Evolutionary conservation across 1,140 invertebrate species (phyloP).

Genomic region (Macrosteles quadrilineatus): DNA sequence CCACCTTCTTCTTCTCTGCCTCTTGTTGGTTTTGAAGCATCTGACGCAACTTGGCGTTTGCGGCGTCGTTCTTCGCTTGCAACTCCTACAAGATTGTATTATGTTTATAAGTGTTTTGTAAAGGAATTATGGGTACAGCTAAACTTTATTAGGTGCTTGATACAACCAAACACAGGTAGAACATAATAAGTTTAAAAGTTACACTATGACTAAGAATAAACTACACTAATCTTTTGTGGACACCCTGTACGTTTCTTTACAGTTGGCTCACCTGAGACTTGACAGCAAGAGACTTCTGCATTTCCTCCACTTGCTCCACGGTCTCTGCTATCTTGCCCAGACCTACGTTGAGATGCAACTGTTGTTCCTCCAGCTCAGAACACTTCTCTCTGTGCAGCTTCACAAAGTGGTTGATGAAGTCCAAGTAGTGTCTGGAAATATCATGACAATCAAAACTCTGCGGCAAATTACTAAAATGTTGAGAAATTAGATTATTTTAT

Average conservation of each 20-base stretch:
- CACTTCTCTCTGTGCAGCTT: slow-evolving; percentile 98
- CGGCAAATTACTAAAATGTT: no score
- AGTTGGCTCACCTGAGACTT: slow-evolving; percentile 91
- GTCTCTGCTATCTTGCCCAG: slow-evolving; percentile 99
- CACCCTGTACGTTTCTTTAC: no score
- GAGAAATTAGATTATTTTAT: no score
- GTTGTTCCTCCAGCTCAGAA: slow-evolving; percentile 97
- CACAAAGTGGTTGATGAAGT: slow-evolving; percentile 99
- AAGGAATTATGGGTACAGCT: neutral
- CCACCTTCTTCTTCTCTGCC: slow-evolving; percentile 98
- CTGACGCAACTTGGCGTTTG: slow-evolving; percentile 97
- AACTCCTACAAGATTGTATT: slow-evolving; percentile 65
- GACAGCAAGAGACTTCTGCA: slow-evolving; percentile 97
- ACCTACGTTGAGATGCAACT: slow-evolving; percentile 98
- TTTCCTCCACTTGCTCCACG: slow-evolving; percentile 98
- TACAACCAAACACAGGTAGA: neutral
- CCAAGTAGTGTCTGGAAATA: slow-evolving; percentile 86
- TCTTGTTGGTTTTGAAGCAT: slow-evolving; percentile 99
- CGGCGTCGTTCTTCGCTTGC: slow-evolving; percentile 98
- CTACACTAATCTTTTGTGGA: no score
- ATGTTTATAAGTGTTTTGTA: no score
- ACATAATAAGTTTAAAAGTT: neutral
- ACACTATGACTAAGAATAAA: no score
- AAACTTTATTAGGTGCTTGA: neutral
- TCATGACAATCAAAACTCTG: no score